Evolutionary conservation across 2,888 invertebrate species (phyloP).

Genomic region (Nephrotoma appendiculata): DNA sequence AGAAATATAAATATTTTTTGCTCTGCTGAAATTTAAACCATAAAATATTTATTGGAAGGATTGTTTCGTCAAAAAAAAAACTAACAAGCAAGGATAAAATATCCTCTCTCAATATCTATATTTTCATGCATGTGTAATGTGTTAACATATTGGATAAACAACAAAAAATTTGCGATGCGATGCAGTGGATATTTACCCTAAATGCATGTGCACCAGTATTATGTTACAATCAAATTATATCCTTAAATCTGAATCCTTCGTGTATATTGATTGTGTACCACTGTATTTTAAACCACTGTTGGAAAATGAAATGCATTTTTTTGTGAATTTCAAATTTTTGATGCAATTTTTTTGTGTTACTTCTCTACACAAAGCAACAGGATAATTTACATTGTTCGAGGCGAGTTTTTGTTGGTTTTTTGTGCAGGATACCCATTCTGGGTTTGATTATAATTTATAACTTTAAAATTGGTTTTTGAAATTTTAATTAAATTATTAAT

Average conservation of each 20-base stretch:
- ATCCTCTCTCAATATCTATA: background rate
- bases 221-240: background rate
- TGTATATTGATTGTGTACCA: background rate
- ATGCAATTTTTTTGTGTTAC: background rate
- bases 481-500: background rate
- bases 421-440: background rate
- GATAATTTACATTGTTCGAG: background rate
- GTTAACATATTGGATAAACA: background rate
- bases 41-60: background rate
- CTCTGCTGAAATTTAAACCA: background rate
- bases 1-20: background rate
- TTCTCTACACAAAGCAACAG: background rate
- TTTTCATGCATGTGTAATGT: background rate
- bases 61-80: background rate
- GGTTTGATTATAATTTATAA: background rate
- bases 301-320: background rate
- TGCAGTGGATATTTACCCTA: background rate
- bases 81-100: background rate
- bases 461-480: background rate
- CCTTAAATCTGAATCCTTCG: background rate
- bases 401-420: background rate
- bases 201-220: background rate
- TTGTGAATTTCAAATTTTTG: background rate
- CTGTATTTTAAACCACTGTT: background rate
- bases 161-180: background rate